phyloP scores from a whole-genome alignment of 2,888 invertebrate species.

The Stenurella melanura region DNA sequence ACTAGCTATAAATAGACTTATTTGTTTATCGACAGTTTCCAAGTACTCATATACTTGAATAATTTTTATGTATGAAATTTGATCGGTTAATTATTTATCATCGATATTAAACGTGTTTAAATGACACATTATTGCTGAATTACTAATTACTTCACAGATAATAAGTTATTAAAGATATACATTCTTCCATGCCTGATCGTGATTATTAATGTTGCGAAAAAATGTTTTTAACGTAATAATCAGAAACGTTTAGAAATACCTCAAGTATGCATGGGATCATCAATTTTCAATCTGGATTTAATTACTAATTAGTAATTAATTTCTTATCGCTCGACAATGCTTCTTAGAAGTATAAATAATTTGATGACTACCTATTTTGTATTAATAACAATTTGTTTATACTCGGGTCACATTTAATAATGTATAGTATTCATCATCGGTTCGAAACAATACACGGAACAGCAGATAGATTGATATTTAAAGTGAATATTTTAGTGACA shows the following conservation, averaged over 20 bases:
- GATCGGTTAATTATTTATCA: background rate
- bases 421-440: slow-evolving; percentile 44
- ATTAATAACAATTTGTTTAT: slow-evolving; percentile 6
- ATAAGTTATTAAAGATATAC: slow-evolving; percentile 7
- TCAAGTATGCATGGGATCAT: slow-evolving; percentile 12
- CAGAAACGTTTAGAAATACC: slow-evolving; percentile 25
- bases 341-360: slow-evolving; percentile 23
- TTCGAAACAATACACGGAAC: slow-evolving; percentile 30
- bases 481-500: slow-evolving; percentile 36
- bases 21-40: too few species aligned
- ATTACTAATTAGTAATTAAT: slow-evolving; percentile 36
- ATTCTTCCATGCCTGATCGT: slow-evolving; percentile 23
- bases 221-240: slow-evolving; percentile 6
- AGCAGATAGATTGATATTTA: slow-evolving; percentile 15
- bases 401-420: slow-evolving; percentile 31
- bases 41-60: too few species aligned
- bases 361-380: slow-evolving; percentile 42
- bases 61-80: too few species aligned
- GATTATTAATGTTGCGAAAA: slow-evolving; percentile 26
- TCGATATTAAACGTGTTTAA: background rate
- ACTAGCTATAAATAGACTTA: too few species aligned
- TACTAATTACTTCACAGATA: slow-evolving; percentile 27
- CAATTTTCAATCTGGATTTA: slow-evolving; percentile 26
- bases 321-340: slow-evolving; percentile 30
- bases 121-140: slow-evolving; percentile 5